Percentiles rank a stretch among this genome's conserved stretches.
Evolutionary conservation across 2,888 invertebrate genomes (phyloP).

Genomic region (Ornithoptera priamus): DNA sequence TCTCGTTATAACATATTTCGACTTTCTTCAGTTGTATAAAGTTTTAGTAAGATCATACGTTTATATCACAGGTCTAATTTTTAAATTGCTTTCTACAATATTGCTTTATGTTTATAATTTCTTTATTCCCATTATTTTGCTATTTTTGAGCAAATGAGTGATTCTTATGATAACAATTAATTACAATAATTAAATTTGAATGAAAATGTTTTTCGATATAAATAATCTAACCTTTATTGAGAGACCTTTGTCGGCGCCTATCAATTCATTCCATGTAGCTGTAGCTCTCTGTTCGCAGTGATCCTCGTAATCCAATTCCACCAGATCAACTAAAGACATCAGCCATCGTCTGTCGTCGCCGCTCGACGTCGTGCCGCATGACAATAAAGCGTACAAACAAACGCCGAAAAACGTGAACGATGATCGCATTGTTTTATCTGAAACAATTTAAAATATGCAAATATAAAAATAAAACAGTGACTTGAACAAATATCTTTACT

Average conservation of each 20-base stretch:
- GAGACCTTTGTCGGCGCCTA: constrained; percentile 56
- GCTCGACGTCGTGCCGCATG: constrained; percentile 60
- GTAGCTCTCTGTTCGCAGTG: constrained; percentile 63
- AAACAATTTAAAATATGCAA: background rate
- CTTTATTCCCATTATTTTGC: no score
- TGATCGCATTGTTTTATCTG: constrained; percentile 52
- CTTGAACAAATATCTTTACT: no score
- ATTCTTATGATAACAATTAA: no score
- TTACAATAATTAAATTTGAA: no score
- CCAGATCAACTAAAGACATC: constrained; percentile 62
- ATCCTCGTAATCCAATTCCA: constrained; percentile 74
- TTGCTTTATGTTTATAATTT: no score
- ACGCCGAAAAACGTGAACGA: constrained; percentile 50
- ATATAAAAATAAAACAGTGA: no score
- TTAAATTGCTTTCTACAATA: no score
- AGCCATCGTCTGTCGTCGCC: constrained; percentile 64
- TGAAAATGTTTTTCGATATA: no score
- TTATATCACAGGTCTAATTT: background rate
- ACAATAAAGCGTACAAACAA: constrained; percentile 57
- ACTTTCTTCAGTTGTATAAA: background rate
- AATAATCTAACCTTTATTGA: constrained; percentile 25
- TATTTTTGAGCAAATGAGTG: no score
- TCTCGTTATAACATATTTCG: background rate
- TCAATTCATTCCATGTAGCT: constrained; percentile 67
- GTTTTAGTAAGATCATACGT: background rate